phyloP scores from a whole-genome alignment of 2,888 invertebrate species.

The Eumerus sabulonum region DNA sequence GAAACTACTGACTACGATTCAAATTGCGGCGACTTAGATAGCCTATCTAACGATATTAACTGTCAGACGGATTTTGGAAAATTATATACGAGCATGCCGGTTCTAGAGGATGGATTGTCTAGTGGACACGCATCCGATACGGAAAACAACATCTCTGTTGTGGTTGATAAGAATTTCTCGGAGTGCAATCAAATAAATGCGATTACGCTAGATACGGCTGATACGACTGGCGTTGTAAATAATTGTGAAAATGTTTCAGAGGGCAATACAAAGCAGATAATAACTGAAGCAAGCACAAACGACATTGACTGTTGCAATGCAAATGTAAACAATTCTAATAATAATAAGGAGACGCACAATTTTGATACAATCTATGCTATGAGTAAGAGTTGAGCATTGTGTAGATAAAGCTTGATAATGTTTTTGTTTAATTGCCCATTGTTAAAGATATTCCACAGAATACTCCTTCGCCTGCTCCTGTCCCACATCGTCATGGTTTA shows the following conservation, averaged over 20 bases:
- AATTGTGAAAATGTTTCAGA: conserved; percentile 65
- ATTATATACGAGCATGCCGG: conserved; percentile 90
- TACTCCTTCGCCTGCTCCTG: conserved; percentile 82
- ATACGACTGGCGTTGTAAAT: conserved; percentile 60
- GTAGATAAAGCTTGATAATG: neutral
- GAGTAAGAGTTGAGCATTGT: conserved; percentile 67
- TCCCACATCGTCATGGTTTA: conserved; percentile 76
- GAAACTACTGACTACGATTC: conserved; percentile 97
- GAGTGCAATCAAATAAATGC: conserved; percentile 54
- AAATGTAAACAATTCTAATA: conserved; percentile 65
- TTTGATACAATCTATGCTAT: conserved; percentile 76
- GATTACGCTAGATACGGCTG: conserved; percentile 67
- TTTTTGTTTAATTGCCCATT: conserved; percentile 16
- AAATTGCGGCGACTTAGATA: conserved; percentile 91
- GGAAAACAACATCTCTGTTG: conserved; percentile 85
- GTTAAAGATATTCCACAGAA: conserved; percentile 67
- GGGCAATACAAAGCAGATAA: conserved; percentile 62
- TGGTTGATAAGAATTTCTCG: conserved; percentile 72
- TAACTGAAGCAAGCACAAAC: conserved; percentile 69
- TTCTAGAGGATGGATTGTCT: conserved; percentile 95
- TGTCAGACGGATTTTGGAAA: conserved; percentile 81
- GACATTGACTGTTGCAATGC: conserved; percentile 71
- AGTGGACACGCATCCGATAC: conserved; percentile 96
- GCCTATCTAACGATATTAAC: conserved; percentile 80
- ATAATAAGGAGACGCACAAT: conserved; percentile 69